Base-by-base conservation (phyloP, 2,797 vertebrate genomes). In the Gorsachius magnificus region DNA sequence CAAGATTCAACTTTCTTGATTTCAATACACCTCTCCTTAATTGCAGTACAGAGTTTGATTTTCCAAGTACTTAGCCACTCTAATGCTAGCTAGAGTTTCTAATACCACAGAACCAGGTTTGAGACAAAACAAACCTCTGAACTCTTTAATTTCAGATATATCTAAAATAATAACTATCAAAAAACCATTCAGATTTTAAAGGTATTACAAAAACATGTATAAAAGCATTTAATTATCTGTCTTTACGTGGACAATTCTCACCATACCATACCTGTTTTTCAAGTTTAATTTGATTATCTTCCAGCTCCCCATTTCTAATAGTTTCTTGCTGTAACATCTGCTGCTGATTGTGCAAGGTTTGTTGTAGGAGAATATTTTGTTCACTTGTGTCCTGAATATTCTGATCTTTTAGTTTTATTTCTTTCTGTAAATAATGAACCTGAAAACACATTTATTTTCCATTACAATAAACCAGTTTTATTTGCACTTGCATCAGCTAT, bases 251-350 rank as follows among this genome's bases (percentile, higher is more conserved):
- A 90, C 16, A 86, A n/a, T 70, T 93, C 68, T 85, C 36, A 72
- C 13, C 35, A 50, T 68, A 68, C 48, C 53, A 9, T 89, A 99
- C 99, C 98, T 99, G 99, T 93, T 97, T 98, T 97, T 99, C 98
- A 91, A 99, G 98, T 87, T 98, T 98, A 87, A 97, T 97, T 97
- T 99, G 99, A 97, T 97, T 98, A 65, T 99, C 99, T 98, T 99
- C 99, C 83, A 99, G 98, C 58, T 99, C 99, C n/a, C 97, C 98
- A 58, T 99, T 98, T 68, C 98, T 98, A 66, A 97, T 43, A 4
- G 98, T 98, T 97, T 99, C 99, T 93, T 99, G 98, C 31, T 98
- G 98, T 94, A 99, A 97, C 99, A 99, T 99, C 94, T 98, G 97
- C 96, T 99, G 99, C 54, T 99, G 99, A 88, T 99, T 98, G 97